A percentile compares a stretch with the other conserved stretches of the same genome.
Conservation (phyloP, 2,888 invertebrate genomes). For the Xestobium rufovillosum region DNA sequence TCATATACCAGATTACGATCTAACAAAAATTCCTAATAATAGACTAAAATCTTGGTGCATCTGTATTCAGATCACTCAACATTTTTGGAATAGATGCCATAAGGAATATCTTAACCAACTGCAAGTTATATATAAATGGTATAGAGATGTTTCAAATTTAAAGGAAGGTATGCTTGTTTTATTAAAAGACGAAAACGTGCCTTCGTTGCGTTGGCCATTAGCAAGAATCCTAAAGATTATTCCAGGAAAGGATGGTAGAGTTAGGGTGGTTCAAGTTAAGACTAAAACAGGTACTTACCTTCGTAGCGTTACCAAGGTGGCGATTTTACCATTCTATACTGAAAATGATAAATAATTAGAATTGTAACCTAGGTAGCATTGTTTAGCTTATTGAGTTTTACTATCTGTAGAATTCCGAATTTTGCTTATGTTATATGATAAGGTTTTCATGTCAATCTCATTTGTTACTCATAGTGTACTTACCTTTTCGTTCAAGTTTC, state of each 20-base stretch:
- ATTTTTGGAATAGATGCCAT: constrained; percentile 10
- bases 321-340: no score
- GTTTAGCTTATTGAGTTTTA: no score
- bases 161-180: constrained; percentile 1
- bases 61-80: constrained; percentile 15
- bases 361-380: no score
- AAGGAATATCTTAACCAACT: neutral
- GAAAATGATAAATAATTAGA: no score
- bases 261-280: neutral
- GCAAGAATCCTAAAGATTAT: neutral
- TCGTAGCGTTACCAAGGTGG: no score
- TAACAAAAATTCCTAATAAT: constrained; percentile 1
- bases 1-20: constrained; percentile 7
- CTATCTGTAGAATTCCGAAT: no score
- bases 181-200: neutral
- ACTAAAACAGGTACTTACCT: neutral
- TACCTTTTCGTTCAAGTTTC: no score
- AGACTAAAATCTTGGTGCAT: constrained; percentile 18
- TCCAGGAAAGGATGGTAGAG: neutral
- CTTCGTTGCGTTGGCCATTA: neutral
- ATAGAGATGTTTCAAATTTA: neutral
- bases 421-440: no score
- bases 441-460: no score
- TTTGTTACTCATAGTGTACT: no score
- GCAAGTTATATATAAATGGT: neutral